These are phyloP conservation scores for Tinamus major DNA, from an alignment of 2,797 vertebrate genomes.

Conservation along the genomic window DNA sequence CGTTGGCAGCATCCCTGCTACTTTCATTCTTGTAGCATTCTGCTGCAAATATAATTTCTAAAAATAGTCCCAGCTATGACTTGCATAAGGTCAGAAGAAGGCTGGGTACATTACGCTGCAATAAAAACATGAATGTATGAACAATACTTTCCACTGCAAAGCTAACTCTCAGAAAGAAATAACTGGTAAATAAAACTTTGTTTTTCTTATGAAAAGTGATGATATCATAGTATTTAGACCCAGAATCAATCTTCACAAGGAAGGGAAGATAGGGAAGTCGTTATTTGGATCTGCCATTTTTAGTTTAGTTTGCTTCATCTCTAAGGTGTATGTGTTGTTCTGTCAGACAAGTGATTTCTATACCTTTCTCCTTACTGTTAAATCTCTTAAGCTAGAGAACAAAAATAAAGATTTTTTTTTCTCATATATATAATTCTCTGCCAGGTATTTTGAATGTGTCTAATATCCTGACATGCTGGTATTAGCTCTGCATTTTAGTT, in stretches of 20 bases:
- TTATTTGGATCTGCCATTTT: neutral
- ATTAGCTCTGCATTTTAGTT: neutral
- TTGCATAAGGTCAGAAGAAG: conserved; percentile 67
- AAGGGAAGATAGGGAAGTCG: too few species aligned
- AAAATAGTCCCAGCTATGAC: conserved; percentile 71
- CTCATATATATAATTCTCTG: neutral
- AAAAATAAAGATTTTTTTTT: conserved; percentile 1
- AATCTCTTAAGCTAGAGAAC: neutral
- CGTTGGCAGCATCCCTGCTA: conserved; percentile 24
- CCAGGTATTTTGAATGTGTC: neutral
- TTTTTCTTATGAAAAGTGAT: neutral
- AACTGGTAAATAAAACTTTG: neutral
- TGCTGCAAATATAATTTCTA: conserved; percentile 65
- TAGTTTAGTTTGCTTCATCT: neutral
- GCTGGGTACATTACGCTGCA: conserved; percentile 36
- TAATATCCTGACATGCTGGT: neutral
- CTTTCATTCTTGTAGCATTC: conserved; percentile 66
- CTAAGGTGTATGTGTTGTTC: neutral
- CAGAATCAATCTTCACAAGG: neutral
- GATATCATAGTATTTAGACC: neutral
- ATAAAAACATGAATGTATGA: conserved; percentile 8
- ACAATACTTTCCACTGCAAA: conserved; percentile 62
- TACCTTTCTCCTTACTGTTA: neutral
- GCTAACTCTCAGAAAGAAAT: neutral
- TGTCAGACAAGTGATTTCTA: neutral